phyloP scores from a whole-genome alignment of 2,888 invertebrate species.

The Hanleya hanleyi region DNA sequence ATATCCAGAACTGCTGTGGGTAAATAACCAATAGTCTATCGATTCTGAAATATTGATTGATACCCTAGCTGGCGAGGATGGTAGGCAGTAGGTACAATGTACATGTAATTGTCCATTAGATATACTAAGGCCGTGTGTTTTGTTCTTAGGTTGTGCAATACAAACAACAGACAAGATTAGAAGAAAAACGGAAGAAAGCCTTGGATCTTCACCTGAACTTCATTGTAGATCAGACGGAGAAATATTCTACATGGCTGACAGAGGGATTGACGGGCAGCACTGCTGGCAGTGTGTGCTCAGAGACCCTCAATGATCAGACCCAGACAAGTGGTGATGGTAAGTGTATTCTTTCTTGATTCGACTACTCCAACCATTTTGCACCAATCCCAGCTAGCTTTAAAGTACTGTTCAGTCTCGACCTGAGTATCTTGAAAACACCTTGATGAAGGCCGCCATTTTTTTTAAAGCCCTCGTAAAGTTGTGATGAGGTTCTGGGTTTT shows the following conservation, averaged over 20 bases:
- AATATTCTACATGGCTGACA: conserved; percentile 82
- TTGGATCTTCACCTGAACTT: conserved; percentile 97
- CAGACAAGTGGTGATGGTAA: conserved; percentile 55
- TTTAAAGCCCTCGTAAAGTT: too few relatives aligned
- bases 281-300: conserved; percentile 14
- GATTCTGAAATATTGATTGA: too few relatives aligned
- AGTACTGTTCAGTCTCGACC: too few relatives aligned
- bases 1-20: too few relatives aligned
- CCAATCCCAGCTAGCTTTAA: not conserved
- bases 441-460: too few relatives aligned
- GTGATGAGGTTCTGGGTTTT: too few relatives aligned
- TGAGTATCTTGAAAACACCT: too few relatives aligned
- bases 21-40: too few relatives aligned
- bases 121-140: not conserved
- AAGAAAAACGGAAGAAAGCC: conserved; percentile 95
- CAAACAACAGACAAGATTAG: conserved; percentile 92
- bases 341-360: conserved; percentile 5
- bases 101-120: too few relatives aligned
- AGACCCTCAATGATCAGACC: conserved; percentile 35
- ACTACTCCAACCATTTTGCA: too few relatives aligned
- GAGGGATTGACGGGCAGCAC: conserved; percentile 62
- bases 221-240: conserved; percentile 98
- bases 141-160: conserved; percentile 86
- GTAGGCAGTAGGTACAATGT: too few relatives aligned
- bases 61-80: too few relatives aligned